Percentiles rank a stretch among this genome's conserved stretches.
These are phyloP conservation scores for Sylvilagus floridanus DNA, from an alignment of 2,797 vertebrate species.

Conservation along the genomic window DNA sequence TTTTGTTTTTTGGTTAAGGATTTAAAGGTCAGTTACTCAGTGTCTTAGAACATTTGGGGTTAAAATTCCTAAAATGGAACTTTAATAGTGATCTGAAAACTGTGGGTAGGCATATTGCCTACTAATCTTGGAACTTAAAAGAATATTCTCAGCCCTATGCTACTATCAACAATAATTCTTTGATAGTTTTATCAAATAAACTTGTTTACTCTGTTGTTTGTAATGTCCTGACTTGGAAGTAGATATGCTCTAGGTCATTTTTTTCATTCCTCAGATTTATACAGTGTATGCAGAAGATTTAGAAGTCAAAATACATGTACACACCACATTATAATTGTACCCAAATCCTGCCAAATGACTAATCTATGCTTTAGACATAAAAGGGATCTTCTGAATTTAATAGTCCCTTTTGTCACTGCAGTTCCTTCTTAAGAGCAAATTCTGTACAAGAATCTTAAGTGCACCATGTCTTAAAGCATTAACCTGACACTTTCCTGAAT, in stretches of 20 bases:
- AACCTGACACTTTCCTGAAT: conserved; percentile 34
- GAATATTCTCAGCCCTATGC: conserved; percentile 14
- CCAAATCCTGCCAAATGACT: conserved; percentile 9
- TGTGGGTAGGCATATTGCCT: conserved; percentile 3
- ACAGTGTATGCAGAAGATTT: not conserved
- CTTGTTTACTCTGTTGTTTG: conserved; percentile 21
- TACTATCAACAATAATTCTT: conserved; percentile 43
- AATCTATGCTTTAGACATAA: not conserved
- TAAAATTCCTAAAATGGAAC: conserved; percentile 68
- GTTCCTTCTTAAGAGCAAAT: conserved; percentile 4
- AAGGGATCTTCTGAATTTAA: conserved; percentile 45
- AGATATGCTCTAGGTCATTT: not conserved
- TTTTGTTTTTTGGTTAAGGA: conserved; percentile 15
- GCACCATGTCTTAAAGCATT: not conserved
- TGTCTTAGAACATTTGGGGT: conserved; percentile 51
- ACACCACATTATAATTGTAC: not conserved
- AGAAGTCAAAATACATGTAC: conserved; percentile 4
- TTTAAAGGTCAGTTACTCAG: conserved; percentile 63
- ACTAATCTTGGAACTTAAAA: conserved; percentile 44
- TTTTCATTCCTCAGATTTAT: not conserved
- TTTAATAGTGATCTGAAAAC: conserved; percentile 46
- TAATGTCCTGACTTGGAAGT: conserved; percentile 4
- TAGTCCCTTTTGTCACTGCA: not conserved
- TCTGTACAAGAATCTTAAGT: not conserved
- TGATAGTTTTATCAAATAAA: conserved; percentile 38